Conservation (phyloP, 2,888 invertebrate species). For the Pachliopta kotzebuea region DNA sequence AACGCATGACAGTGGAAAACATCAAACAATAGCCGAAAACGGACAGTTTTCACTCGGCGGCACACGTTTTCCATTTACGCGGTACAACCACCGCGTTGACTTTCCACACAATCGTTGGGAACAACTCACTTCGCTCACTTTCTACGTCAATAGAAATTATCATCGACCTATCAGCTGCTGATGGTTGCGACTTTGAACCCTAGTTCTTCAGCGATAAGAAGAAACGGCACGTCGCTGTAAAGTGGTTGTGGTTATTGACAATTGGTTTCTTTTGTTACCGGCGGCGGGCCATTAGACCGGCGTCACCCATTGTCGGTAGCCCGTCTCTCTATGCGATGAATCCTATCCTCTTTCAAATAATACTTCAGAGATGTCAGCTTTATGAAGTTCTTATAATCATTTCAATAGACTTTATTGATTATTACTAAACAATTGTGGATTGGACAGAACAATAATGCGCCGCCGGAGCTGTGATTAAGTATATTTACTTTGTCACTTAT, state of each 20-base stretch:
- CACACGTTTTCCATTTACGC: conserved; percentile 53
- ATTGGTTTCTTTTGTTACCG: conserved; percentile 54
- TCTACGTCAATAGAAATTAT: conserved; percentile 50
- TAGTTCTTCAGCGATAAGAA: conserved; percentile 30
- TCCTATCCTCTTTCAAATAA: conserved; percentile 1
- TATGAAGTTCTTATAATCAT: too few species aligned
- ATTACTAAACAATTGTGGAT: conserved; percentile 1
- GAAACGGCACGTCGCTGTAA: conserved; percentile 31
- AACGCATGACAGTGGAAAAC: conserved; percentile 30
- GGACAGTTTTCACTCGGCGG: conserved; percentile 53
- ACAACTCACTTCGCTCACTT: conserved; percentile 54
- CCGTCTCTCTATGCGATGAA: neutral
- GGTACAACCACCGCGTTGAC: conserved; percentile 40
- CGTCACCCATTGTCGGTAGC: conserved; percentile 34
- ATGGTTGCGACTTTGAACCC: conserved; percentile 31
- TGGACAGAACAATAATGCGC: neutral
- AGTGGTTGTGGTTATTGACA: conserved; percentile 41
- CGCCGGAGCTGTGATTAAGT: neutral
- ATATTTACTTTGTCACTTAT: too few species aligned
- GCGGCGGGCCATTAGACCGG: conserved; percentile 37
- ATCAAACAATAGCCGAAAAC: conserved; percentile 36
- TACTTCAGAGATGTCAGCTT: neutral
- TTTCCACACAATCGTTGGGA: conserved; percentile 65
- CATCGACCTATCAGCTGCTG: conserved; percentile 27
- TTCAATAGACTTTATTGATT: neutral